Evolutionary conservation across 2,113 vertebrate genomes (phyloP), one percentile per base, ranked within the genome.

Genomic region (Brevimyrus niger): DNA sequence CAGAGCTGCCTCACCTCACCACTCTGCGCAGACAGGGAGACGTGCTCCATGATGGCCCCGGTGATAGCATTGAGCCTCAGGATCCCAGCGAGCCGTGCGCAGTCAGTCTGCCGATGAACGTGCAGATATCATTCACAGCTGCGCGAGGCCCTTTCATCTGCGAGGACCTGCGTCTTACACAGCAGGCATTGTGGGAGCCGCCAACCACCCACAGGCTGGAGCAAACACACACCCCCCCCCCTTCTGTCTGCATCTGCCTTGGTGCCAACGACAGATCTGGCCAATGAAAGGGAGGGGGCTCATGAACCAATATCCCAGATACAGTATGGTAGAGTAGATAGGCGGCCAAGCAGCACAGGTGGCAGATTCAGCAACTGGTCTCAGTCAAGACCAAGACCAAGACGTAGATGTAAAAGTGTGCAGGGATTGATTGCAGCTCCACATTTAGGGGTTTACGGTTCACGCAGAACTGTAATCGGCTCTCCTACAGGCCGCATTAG

Each of bases 71-170:
- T 90, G 90, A 92, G 87, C 89, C 69, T 84, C 93, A 90, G 94
- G 94, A 94, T 95, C 94, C 92, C 89, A 88, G 38, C n/a, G 51
- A 90, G 90, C 88, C 89, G 65, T 88, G 92, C 92, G 92, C 93
- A 90, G 92, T 80, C 93, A 93, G 95, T 95, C 94, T 95, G 94
- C 92, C 91, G 96, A 96, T 96, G 93, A 92, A 92, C 69, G 90
- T 0, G 23, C 89, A 92, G 96, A 96, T 96, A 95, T 94, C 92
- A 95, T 95, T 95, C 95, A 95, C 94, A 93, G 91, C 92, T 93
- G 90, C 9, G 42, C 88, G 10, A 86, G 38, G 89, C 76, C 27
- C 91, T 93, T 93, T 92, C 91, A 92, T 93, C 92, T 91, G 47
- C 61, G 23, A 23, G 23, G 50, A 92, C 38, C 58, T 89, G 76